phyloP scores from a whole-genome alignment of 2,888 invertebrate species.

The Drosophila acutilabella region DNA sequence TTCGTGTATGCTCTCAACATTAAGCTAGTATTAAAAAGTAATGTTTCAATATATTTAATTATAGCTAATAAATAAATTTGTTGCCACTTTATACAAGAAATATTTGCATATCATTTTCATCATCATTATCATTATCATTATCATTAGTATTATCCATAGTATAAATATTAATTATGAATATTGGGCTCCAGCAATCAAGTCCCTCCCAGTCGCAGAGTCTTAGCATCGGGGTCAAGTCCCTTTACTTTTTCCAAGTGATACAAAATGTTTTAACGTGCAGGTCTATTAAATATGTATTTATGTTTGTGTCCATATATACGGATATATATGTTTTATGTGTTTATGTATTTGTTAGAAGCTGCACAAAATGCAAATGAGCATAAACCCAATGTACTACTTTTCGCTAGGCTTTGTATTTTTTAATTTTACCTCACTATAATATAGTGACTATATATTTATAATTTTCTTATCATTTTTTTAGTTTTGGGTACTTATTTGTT shows the following conservation, averaged over 20 bases:
- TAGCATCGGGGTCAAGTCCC: conserved; percentile 27
- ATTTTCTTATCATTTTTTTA: conserved; percentile 3
- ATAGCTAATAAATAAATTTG: conserved; percentile 74
- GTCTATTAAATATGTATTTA: conserved; percentile 46
- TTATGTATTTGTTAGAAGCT: conserved; percentile 46
- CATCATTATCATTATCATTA: conserved; percentile 27
- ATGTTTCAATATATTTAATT: conserved; percentile 68
- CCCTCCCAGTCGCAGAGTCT: conserved; percentile 11
- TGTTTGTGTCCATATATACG: conserved; percentile 30
- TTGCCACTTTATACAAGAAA: conserved; percentile 71
- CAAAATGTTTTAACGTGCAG: conserved; percentile 47
- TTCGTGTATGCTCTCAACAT: conserved; percentile 49
- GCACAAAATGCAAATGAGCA: conserved; percentile 47
- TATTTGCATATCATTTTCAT: conserved; percentile 53
- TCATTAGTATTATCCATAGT: conserved; percentile 14
- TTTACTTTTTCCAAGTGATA: conserved; percentile 22
- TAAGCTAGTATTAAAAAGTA: conserved; percentile 80
- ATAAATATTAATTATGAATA: conserved; percentile 18
- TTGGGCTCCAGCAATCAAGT: conserved; percentile 31
- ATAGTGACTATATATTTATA: conserved; percentile 4
- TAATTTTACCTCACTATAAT: background rate
- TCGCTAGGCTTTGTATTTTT: conserved; percentile 25
- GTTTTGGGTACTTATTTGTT: conserved; percentile 39
- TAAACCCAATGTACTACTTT: conserved; percentile 36
- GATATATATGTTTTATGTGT: conserved; percentile 17